Base-by-base conservation (phyloP, 2,888 invertebrate genomes). In the Acleris laterana region DNA sequence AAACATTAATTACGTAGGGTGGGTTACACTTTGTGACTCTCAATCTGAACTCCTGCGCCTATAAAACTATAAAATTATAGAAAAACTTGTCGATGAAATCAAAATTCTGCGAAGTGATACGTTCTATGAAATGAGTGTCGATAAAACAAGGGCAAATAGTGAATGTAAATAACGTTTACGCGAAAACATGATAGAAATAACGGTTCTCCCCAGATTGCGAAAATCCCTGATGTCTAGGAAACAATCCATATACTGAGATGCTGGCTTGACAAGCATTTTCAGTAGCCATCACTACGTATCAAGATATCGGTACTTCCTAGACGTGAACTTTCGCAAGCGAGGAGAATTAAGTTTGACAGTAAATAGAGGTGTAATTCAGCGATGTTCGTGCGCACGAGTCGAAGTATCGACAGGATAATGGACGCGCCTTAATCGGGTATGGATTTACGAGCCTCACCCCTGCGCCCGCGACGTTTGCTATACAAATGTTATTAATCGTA, bases 311-410 rank as follows among this genome's bases (percentile, higher is more conserved):
- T 58, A 66, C 66, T 57, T 62, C 63, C 64, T 69, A 63, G 51
- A 52, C 64, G 77, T 81, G 81, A 82, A 82, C 86, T 87, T 84
- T 87, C 80, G 77, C 85, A 82, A 90, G 89, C 89, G 89, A 90
- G 90, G 81, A 81, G 74, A 88, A 92, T 92, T 91, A 92, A 88
- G 84, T 82, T 88, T 90, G 93, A 92, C 92, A 92, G 91, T 87
- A 89, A 91, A 87, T 87, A 88, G 87, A 81, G 89, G 86, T 84
- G 89, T 90, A 91, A 90, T 86, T 89, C 89, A 90, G 78, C 89
- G 82, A 89, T 92, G 87, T 88, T 92, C 93, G 93, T 92, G 93
- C 87, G 83, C 91, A 85, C 88, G 87, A 87, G 78, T 83, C 82
- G 84, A 78, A 77, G 88, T 89, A 93, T 90, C 87, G 93, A 93